Evolutionary conservation across 2,888 invertebrate species (phyloP), one percentile per base, ranked within the genome.

Genomic region (Drosophila dives): DNA sequence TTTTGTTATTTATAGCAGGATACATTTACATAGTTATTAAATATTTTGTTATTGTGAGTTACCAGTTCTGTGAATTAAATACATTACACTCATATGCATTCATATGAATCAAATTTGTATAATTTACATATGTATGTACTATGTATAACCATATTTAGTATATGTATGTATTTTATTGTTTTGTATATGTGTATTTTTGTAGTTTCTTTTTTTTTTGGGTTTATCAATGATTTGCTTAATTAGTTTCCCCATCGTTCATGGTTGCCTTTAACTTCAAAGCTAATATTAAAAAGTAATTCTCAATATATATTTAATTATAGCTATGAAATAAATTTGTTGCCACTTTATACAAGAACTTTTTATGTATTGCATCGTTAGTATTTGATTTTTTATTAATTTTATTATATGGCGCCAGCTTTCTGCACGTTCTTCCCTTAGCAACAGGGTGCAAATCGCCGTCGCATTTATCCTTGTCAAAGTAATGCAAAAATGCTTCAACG

Each of bases 251-350:
- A 49, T 64, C 40, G 15, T 26, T 75, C 32, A 50, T 75, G 73
- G 65, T 64, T 73, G 74, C 63, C 63, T 62, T 74, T 63, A 72
- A 79, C 81, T 79, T 81, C 76, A 83, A 72, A 72, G 79, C 87
- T 87, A 89, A 78, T 89, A 82, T 89, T 86, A 83, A 89, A 90
- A 90, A 90, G 81, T 90, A 86, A 82, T 83, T 64, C 81, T 86
- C 77, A 69, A 77, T 84, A 81, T 53, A 55, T 80, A 79, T 82
- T 86, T 77, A 83, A 68, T 75, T 76, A 84, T 83, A 89, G 78
- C 86, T 90, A 90, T 77, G 80, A 80, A 83, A 77, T 87, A 75
- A 79, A 81, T 77, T 82, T 66, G 74, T 75, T 81, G 74, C 69
- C 75, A 75, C 77, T 86, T 88, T 83, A 75, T 88, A 86, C 83